Evolutionary conservation across 2,888 invertebrate genomes (phyloP).

Genomic region (Drosophila kokeensis): DNA sequence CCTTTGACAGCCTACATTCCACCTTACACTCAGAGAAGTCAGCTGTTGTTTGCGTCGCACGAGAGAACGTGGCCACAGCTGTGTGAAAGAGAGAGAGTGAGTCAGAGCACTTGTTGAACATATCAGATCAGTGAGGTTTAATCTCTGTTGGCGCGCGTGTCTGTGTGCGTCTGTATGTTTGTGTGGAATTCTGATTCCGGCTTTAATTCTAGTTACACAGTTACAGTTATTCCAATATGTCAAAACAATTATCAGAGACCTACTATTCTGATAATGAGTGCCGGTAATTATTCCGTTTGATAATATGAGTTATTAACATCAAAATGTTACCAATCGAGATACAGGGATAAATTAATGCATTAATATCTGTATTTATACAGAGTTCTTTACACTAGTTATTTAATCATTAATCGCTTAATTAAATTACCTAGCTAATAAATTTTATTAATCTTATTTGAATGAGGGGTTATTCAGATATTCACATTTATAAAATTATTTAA

Average conservation of each 20-base stretch:
- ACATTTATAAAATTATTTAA: neutral
- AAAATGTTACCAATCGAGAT: conserved; percentile 5
- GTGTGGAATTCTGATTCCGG: neutral
- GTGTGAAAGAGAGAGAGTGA: neutral
- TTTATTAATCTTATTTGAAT: neutral
- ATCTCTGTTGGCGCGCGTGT: conserved; percentile 1
- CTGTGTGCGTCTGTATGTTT: neutral
- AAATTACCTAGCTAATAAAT: neutral
- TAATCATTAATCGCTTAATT: neutral
- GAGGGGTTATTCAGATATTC: neutral
- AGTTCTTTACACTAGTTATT: neutral
- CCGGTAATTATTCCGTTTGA: neutral
- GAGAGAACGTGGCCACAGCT: neutral
- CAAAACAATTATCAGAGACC: conserved; percentile 24
- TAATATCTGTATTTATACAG: neutral
- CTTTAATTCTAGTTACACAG: neutral
- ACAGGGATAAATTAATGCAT: neutral
- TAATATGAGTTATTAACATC: conserved; percentile 9
- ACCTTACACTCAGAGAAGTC: conserved; percentile 5
- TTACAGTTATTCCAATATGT: neutral
- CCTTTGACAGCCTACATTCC: neutral
- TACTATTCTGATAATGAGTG: neutral
- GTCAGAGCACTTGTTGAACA: conserved; percentile 46
- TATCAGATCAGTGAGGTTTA: conserved; percentile 26
- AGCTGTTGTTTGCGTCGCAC: conserved; percentile 38